A percentile compares a stretch with the other conserved stretches of the same genome.
These are phyloP conservation scores for Lacanobia wlatinum DNA, from an alignment of 2,888 invertebrate genomes.

Conservation along the genomic window DNA sequence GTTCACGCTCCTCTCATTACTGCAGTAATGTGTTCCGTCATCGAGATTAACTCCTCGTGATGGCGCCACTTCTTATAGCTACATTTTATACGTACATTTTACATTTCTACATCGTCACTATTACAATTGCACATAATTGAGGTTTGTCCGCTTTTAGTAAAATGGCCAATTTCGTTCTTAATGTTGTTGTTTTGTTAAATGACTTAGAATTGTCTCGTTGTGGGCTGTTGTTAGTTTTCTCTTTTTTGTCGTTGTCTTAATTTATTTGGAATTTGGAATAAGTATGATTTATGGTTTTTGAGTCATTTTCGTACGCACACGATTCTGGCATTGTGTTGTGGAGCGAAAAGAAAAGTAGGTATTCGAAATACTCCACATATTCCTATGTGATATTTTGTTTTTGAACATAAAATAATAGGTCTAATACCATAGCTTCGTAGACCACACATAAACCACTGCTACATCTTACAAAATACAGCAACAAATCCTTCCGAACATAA, in stretches of 20 bases:
- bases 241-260: conserved; percentile 30
- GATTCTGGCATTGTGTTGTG: conserved; percentile 21
- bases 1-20: conserved; percentile 89
- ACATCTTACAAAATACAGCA: conserved; percentile 20
- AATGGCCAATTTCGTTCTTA: conserved; percentile 87
- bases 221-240: conserved; percentile 63
- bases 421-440: conserved; percentile 17
- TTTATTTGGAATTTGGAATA: conserved; percentile 42
- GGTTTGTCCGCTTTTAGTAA: conserved; percentile 89
- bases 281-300: conserved; percentile 38
- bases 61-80: conserved; percentile 80
- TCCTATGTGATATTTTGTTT: neutral
- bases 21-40: conserved; percentile 89
- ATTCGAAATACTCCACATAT: neutral
- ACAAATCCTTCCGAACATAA: conserved; percentile 45
- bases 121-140: conserved; percentile 88
- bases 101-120: conserved; percentile 86
- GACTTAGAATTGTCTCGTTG: conserved; percentile 75
- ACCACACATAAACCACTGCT: conserved; percentile 39
- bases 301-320: conserved; percentile 31
- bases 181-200: conserved; percentile 75
- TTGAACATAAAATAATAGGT: neutral
- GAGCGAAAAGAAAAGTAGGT: neutral
- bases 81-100: neutral
- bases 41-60: conserved; percentile 89